These are phyloP conservation scores for Dicyrtomina minuta DNA, from an alignment of 2,888 invertebrate species.

Conservation along the genomic window DNA sequence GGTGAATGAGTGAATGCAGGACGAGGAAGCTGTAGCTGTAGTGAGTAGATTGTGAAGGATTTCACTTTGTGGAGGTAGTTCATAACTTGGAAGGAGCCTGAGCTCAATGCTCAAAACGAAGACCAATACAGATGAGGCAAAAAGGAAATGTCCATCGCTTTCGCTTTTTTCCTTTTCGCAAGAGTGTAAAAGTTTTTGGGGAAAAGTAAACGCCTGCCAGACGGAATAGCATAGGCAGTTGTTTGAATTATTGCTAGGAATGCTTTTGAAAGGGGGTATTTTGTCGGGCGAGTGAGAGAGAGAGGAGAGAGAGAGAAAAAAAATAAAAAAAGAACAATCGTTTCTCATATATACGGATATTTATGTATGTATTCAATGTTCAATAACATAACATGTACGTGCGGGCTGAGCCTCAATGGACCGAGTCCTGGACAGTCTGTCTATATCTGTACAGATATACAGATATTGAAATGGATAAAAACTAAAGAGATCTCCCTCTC, in stretches of 20 bases:
- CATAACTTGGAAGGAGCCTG: conserved; percentile 31
- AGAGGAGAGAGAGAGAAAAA: conserved; percentile 31
- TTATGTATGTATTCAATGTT: too few relatives aligned
- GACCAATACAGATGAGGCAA: conserved; percentile 19
- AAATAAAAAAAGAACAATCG: conserved; percentile 52
- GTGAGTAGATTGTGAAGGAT: conserved; percentile 34
- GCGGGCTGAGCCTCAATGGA: too few relatives aligned
- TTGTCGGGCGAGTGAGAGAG: conserved; percentile 35
- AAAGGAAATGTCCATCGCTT: conserved; percentile 30
- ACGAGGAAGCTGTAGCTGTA: background rate
- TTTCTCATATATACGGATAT: conserved; percentile 35
- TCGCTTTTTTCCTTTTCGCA: conserved; percentile 1
- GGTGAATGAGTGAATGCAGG: background rate
- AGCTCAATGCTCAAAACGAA: background rate
- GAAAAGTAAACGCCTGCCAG: conserved; percentile 40
- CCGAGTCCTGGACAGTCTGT: background rate
- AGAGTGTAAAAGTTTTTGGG: conserved; percentile 41
- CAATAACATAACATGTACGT: background rate
- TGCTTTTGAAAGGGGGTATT: conserved; percentile 52
- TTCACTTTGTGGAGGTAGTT: conserved; percentile 36
- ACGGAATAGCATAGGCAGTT: conserved; percentile 37
- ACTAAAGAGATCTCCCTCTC: conserved; percentile 35
- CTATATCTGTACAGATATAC: background rate
- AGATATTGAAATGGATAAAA: conserved; percentile 37
- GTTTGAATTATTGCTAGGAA: conserved; percentile 53